These are phyloP conservation scores for Zelostemma sp. DNA, from an alignment of 1,140 invertebrate genomes.

Conservation along the genomic window DNA sequence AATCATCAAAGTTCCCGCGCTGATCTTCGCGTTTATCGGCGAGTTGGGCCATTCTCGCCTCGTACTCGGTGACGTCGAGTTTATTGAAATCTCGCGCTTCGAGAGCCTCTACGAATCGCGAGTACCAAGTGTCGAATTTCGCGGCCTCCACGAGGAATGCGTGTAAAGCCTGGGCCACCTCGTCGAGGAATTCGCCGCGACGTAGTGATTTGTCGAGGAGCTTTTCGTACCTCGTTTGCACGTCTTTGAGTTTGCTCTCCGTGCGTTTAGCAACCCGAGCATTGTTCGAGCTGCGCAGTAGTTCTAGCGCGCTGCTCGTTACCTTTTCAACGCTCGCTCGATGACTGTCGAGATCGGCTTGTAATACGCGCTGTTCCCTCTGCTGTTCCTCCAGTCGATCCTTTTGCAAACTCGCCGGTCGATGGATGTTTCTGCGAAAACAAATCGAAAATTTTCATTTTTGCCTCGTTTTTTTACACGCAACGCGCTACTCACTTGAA, in stretches of 20 bases:
- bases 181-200: conserved; percentile 84
- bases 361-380: conserved; percentile 83
- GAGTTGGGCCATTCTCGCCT: conserved; percentile 74
- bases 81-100: conserved; percentile 80
- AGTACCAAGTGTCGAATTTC: conserved; percentile 80
- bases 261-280: conserved; percentile 89
- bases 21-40: conserved; percentile 72
- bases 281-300: conserved; percentile 86
- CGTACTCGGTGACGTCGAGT: conserved; percentile 78
- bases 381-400: conserved; percentile 92
- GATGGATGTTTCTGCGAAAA: conserved; percentile 76
- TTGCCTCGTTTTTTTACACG: no score
- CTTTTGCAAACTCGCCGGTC: conserved; percentile 88
- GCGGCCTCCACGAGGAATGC: conserved; percentile 79
- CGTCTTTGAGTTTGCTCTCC: conserved; percentile 88
- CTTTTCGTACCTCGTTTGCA: conserved; percentile 87
- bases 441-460: no score
- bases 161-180: conserved; percentile 79
- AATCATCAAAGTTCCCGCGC: conserved; percentile 78
- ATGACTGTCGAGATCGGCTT: conserved; percentile 88
- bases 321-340: conserved; percentile 87
- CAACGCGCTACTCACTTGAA: conserved; percentile 83
- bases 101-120: conserved; percentile 80
- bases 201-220: conserved; percentile 84
- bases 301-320: conserved; percentile 81